Percentiles rank a stretch among this genome's conserved stretches.
Evolutionary conservation across 2,113 vertebrate genomes (phyloP).

Genomic region (Struthio camelus): DNA sequence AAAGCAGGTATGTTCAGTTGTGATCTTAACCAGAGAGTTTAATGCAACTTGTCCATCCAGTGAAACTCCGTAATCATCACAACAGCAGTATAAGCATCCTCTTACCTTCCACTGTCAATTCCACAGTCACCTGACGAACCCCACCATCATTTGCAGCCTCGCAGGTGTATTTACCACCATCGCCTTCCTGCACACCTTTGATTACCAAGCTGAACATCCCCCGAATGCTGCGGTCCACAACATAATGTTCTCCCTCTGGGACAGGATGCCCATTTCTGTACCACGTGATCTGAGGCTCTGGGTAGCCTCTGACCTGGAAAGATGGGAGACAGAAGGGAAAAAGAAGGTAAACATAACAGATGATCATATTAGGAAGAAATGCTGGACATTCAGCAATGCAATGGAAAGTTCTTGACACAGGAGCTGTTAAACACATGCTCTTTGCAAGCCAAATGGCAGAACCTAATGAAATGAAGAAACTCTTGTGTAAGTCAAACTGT

Average conservation of each 20-base stretch:
- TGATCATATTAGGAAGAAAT: slow-evolving; percentile 64
- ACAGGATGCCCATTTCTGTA: slow-evolving; percentile 84
- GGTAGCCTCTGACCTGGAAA: slow-evolving; percentile 86
- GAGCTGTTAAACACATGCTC: slow-evolving; percentile 58
- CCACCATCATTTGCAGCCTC: slow-evolving; percentile 86
- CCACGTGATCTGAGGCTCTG: slow-evolving; percentile 90
- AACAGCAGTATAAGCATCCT: background rate
- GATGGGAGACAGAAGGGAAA: background rate
- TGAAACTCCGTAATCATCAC: background rate
- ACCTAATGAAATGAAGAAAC: slow-evolving; percentile 13
- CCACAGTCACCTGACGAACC: slow-evolving; percentile 87
- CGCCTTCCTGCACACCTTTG: slow-evolving; percentile 75
- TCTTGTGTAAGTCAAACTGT: slow-evolving; percentile 1
- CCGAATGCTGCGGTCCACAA: slow-evolving; percentile 73
- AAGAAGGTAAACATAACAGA: background rate
- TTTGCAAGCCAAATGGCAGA: slow-evolving; percentile 60
- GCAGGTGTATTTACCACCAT: slow-evolving; percentile 89
- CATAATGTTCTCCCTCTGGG: slow-evolving; percentile 73
- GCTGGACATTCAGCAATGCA: slow-evolving; percentile 14
- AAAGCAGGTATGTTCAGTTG: background rate
- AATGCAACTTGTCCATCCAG: background rate
- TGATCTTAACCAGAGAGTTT: background rate
- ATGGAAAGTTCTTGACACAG: slow-evolving; percentile 57
- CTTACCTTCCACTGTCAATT: slow-evolving; percentile 88
- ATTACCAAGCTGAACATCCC: slow-evolving; percentile 88